Evolutionary conservation across 2,888 invertebrate species (phyloP).

Genomic region (Caradrina kadenii): DNA sequence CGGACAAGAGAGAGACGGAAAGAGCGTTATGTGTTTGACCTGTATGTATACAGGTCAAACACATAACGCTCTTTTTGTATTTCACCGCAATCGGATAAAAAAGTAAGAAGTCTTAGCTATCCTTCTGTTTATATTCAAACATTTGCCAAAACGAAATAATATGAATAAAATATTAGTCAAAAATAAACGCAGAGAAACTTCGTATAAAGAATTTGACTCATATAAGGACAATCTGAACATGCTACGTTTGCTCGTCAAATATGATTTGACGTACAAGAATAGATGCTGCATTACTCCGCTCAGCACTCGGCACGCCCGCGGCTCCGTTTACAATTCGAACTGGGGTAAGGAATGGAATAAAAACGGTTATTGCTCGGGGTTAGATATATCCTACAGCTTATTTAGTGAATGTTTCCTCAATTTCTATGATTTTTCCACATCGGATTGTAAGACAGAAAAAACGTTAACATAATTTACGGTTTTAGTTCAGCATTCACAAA

Average conservation of each 20-base stretch:
- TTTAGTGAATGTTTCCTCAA: constrained; percentile 30
- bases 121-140: constrained; percentile 6
- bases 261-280: constrained; percentile 57
- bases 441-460: neutral
- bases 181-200: constrained; percentile 23
- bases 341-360: constrained; percentile 31
- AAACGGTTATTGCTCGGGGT: constrained; percentile 37
- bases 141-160: constrained; percentile 11
- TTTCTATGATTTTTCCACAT: constrained; percentile 1
- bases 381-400: constrained; percentile 17
- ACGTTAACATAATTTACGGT: no score
- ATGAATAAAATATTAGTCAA: constrained; percentile 37
- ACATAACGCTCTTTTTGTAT: no score
- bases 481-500: no score
- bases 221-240: constrained; percentile 44
- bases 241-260: constrained; percentile 57
- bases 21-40: no score
- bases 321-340: constrained; percentile 30
- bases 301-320: constrained; percentile 39
- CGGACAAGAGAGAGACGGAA: no score
- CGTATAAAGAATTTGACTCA: constrained; percentile 37
- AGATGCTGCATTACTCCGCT: constrained; percentile 53
- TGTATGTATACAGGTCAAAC: no score
- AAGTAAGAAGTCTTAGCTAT: neutral
- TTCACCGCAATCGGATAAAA: neutral